Evolutionary conservation across 2,888 invertebrate genomes (phyloP).

Genomic region (Gryllus longicercus): DNA sequence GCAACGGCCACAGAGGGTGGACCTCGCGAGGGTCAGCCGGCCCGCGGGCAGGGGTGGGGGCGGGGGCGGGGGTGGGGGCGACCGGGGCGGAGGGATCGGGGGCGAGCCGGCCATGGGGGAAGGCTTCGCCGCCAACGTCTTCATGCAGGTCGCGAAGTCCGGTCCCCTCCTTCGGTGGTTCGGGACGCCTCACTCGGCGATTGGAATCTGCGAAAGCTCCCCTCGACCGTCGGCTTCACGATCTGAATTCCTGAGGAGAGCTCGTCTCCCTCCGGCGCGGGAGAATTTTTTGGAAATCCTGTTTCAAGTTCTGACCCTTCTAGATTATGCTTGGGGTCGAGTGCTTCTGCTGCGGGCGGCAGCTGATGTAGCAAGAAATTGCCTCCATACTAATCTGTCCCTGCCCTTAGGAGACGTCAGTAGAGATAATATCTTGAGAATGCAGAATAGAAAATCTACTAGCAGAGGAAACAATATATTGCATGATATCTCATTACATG

Average conservation of each 20-base stretch:
- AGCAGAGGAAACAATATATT: too few relatives aligned
- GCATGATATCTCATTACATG: too few relatives aligned
- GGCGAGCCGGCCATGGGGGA: background rate
- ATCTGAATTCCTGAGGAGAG: background rate
- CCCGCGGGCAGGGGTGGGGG: background rate
- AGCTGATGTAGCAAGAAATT: background rate
- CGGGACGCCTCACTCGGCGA: background rate
- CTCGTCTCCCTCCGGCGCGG: background rate
- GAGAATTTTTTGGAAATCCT: background rate
- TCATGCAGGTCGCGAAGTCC: background rate
- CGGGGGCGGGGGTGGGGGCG: background rate
- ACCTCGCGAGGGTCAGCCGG: background rate
- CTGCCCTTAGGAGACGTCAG: too few relatives aligned
- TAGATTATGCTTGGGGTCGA: background rate
- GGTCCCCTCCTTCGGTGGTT: background rate
- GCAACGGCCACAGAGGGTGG: too few relatives aligned
- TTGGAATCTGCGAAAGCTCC: background rate
- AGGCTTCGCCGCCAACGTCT: background rate
- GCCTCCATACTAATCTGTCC: too few relatives aligned
- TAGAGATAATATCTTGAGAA: too few relatives aligned
- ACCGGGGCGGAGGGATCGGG: background rate
- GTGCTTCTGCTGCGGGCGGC: background rate
- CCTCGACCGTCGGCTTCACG: background rate
- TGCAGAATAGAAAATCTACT: too few relatives aligned
- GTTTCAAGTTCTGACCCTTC: background rate